Base-by-base conservation (phyloP, 2,797 vertebrate species). In the Pelobates cultripes region DNA sequence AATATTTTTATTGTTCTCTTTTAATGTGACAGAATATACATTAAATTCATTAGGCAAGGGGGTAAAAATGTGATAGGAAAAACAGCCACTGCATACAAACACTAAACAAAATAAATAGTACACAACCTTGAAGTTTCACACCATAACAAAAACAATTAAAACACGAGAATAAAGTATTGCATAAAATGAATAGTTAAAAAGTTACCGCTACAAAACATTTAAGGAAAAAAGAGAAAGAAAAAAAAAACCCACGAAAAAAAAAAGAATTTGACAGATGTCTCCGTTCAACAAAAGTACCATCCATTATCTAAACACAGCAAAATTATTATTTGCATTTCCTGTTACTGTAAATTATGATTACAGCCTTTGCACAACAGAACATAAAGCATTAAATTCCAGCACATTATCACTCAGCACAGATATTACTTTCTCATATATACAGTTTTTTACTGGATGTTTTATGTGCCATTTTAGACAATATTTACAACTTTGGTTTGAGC, bases 41-140 rank as follows among this genome's bases (percentile, higher is more conserved):
- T 77, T 70, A 63, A 70, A 28, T 4, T 74, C 43, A 51, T 51
- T 51, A 6, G 47, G 5, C 51, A 72, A 53, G 41, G 41, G 55
- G 55, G 61, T 17, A 40, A 40, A 40, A 14, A 40, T 6, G 61
- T 6, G 64, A 12, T 7, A 12, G 55, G 9, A 67, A 76, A n/a
- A 77, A 55, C 74, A 77, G 68, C 68, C 61, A 67, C 13, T 60
- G 66, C 63, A 77, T 53, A 44, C 41, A 68, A 70, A 81, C 40
- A 76, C 57, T 71, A 40, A 73, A 77, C 73, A 77, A 44, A 45
- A 73, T 82, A 82, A 82, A 82, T 67, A 28, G 28, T 28, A 73
- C 69, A 82, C 68, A 72, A 43, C 53, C 28, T 28, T n/a, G 47
- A 40, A 53, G 44, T 61, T 41, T 61, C 17, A 73, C 60, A 51